Base-by-base conservation (phyloP, 2,888 invertebrate genomes). In the Nudaria mundana region DNA sequence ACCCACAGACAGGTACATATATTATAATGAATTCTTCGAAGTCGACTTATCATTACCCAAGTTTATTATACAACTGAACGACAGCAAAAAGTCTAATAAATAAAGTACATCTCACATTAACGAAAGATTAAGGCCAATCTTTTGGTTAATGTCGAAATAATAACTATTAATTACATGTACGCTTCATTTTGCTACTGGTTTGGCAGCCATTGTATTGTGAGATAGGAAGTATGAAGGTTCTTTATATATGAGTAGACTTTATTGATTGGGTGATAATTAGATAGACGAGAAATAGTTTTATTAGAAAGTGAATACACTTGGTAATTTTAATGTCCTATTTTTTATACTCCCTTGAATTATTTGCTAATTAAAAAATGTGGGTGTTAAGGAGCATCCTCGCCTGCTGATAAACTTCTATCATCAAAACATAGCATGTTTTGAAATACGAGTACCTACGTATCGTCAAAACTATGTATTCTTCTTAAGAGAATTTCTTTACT, bases 131-230 rank as follows among this genome's bases (percentile, higher is more conserved):
- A 57, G 79, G 76, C 49, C 74, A 63, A 35, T 50, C 49, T 44
- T 56, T 43, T 53, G 30, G 44, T 43, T 70, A 63, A 71, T 61
- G 62, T 48, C 51, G 32, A 59, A 67, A 63, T 70, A 55, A 71
- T 70, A 60, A 66, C 67, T 67, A 71, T 70, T 66, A 73, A 73
- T 71, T 64, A 67, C 59, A 40, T 51, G 53, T 52, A 61, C 47
- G 65, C 60, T 66, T 63, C 65, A 67, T 48, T 65, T 56, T 44
- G 48, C 48, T 48, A 54, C 52, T 33, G 42, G 26, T 30, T 45
- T 45, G 41, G 34, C 34, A 14, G 36, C 14, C n/a, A n/a, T n/a
- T 20, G 16, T 29, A 18, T 23, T 41, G 40, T 32, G 40, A 23
- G 40, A 36, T n/a, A 30, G 15, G 11, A 15, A 12, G 15, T 5